Evolutionary conservation across 2,797 vertebrate species (phyloP).

Genomic region (Margarornis squamiger): DNA sequence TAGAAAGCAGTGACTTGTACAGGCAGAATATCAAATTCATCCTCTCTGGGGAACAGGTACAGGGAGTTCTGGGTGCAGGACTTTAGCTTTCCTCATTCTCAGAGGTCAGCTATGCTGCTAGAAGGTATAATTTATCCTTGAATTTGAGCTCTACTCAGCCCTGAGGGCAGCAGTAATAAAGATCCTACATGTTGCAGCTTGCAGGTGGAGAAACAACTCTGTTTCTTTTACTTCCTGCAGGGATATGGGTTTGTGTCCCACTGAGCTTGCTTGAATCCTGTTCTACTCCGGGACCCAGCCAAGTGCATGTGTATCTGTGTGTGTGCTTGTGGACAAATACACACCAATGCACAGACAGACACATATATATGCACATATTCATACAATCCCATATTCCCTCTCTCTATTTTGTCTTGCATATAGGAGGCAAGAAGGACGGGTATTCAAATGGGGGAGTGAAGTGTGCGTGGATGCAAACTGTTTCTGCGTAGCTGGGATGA

Average conservation of each 20-base stretch:
- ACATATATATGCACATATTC: fast-evolving
- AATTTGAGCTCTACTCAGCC: not conserved
- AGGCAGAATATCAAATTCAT: not conserved
- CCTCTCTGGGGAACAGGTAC: not conserved
- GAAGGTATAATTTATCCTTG: not conserved
- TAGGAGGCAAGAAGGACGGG: not conserved
- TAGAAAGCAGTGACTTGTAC: not conserved
- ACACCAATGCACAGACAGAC: not conserved
- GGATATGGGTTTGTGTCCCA: not conserved
- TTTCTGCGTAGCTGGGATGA: not conserved
- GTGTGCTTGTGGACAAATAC: not conserved
- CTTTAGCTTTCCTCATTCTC: not conserved
- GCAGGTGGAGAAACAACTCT: not conserved
- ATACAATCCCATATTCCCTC: fast-evolving
- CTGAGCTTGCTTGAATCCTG: not conserved
- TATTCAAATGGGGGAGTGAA: not conserved
- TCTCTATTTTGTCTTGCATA: not conserved
- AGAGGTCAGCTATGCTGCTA: not conserved
- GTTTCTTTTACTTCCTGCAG: not conserved
- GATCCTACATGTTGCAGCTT: not conserved
- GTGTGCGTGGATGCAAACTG: not conserved
- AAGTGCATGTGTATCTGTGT: not conserved
- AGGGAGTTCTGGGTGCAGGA: not conserved
- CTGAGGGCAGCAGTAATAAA: not conserved
- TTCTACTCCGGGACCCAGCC: not conserved